Evolutionary conservation across 35 echinoderm and acorn worm species (phyloP).

Genomic region (Patiria miniata): DNA sequence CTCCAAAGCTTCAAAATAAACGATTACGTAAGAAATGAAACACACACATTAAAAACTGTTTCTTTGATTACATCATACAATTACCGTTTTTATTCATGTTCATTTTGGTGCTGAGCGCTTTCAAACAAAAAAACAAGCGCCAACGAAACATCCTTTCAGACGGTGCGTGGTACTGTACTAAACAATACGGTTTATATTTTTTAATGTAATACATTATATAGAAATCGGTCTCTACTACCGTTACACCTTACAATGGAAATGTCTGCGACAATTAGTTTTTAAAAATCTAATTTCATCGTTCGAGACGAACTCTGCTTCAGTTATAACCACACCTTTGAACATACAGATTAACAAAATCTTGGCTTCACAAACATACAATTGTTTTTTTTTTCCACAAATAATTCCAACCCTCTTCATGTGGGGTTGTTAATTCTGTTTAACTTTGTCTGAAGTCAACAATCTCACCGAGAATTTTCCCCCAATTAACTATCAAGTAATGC

Average conservation of each 20-base stretch:
- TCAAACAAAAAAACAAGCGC: constrained; percentile 8
- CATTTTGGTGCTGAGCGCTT: constrained; percentile 20
- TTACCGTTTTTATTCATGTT: constrained; percentile 24
- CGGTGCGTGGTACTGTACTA: constrained; percentile 12
- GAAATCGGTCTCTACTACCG: neutral
- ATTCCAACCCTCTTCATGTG: neutral
- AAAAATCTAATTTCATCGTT: constrained; percentile 19
- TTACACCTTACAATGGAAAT: constrained; percentile 27
- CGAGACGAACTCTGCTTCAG: neutral
- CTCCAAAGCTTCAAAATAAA: too few species aligned
- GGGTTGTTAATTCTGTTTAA: too few species aligned
- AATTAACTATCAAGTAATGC: too few species aligned
- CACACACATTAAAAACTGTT: too few species aligned
- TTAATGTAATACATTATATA: constrained; percentile 13
- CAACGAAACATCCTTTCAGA: constrained; percentile 9
- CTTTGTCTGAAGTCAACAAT: too few species aligned
- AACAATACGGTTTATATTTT: neutral
- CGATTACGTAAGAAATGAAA: too few species aligned
- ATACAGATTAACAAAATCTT: neutral
- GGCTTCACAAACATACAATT: too few species aligned
- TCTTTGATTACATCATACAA: constrained; percentile 20
- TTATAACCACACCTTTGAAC: neutral
- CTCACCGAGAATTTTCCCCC: too few species aligned
- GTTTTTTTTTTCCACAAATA: neutral
- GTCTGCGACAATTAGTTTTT: constrained; percentile 15